Conservation (phyloP, 2,888 invertebrate species). For the Ephialtes manifestator region DNA sequence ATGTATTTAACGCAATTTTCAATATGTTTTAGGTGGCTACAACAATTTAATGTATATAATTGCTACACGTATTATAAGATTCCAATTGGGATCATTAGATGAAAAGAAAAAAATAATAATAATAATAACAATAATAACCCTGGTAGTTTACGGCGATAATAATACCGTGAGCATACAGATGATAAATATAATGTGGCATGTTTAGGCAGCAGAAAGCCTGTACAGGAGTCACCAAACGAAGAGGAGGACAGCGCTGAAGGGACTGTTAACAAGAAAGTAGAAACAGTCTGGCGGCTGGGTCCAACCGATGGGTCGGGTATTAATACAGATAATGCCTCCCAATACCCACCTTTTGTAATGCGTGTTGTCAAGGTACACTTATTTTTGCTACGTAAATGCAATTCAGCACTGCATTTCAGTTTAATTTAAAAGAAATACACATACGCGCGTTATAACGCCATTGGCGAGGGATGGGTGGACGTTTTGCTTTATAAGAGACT, state of each 20-base stretch:
- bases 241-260: slow-evolving; percentile 76
- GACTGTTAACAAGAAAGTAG: slow-evolving; percentile 77
- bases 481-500: slow-evolving; percentile 48
- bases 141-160: slow-evolving; percentile 58
- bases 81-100: slow-evolving; percentile 41
- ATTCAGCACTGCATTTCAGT: slow-evolving; percentile 69
- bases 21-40: slow-evolving; percentile 76
- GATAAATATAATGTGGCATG: slow-evolving; percentile 76
- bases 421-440: slow-evolving; percentile 49
- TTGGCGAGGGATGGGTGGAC: slow-evolving; percentile 54
- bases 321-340: slow-evolving; percentile 81
- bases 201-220: slow-evolving; percentile 83
- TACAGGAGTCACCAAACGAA: slow-evolving; percentile 76
- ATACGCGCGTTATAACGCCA: slow-evolving; percentile 43
- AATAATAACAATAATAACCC: slow-evolving; percentile 42
- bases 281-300: slow-evolving; percentile 82
- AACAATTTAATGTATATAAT: slow-evolving; percentile 56
- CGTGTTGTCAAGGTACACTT: slow-evolving; percentile 84
- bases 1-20: slow-evolving; percentile 74
- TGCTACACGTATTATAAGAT: slow-evolving; percentile 41
- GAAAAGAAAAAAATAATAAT: slow-evolving; percentile 26
- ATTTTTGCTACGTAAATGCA: slow-evolving; percentile 74
- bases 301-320: slow-evolving; percentile 80
- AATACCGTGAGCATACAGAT: slow-evolving; percentile 69
- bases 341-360: slow-evolving; percentile 84